Conservation (phyloP, 2,797 vertebrate species). For the Eulemur mongoz region DNA sequence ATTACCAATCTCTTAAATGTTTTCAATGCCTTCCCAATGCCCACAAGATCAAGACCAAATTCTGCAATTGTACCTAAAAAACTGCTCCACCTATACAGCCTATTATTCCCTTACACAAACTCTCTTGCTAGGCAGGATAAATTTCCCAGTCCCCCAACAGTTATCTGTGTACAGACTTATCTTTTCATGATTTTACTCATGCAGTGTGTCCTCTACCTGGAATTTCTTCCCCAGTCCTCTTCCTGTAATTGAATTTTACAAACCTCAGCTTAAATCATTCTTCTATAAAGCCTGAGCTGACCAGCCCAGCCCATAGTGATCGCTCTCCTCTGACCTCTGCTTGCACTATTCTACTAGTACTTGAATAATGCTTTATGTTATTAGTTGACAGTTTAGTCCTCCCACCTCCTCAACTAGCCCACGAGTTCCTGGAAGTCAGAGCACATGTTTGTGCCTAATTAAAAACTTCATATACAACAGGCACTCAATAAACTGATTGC, state of each 20-base stretch:
- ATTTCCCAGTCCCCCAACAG: background rate
- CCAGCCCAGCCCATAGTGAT: background rate
- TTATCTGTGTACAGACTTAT: background rate
- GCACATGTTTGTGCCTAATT: background rate
- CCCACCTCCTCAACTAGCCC: background rate
- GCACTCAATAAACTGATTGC: background rate
- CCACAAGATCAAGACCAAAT: background rate
- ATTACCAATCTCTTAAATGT: background rate
- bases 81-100: background rate
- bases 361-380: background rate
- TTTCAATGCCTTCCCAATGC: background rate
- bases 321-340: background rate
- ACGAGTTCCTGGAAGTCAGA: background rate
- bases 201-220: background rate
- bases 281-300: background rate
- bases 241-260: background rate
- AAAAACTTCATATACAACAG: conserved; percentile 5
- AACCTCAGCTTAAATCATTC: background rate
- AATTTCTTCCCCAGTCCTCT: background rate
- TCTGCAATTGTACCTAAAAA: background rate
- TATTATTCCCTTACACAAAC: background rate
- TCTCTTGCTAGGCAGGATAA: background rate
- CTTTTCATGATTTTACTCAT: background rate
- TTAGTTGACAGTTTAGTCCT: background rate
- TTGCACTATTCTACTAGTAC: background rate